phyloP scores from a whole-genome alignment of 1,140 invertebrate species.

The Ylistrum balloti region DNA sequence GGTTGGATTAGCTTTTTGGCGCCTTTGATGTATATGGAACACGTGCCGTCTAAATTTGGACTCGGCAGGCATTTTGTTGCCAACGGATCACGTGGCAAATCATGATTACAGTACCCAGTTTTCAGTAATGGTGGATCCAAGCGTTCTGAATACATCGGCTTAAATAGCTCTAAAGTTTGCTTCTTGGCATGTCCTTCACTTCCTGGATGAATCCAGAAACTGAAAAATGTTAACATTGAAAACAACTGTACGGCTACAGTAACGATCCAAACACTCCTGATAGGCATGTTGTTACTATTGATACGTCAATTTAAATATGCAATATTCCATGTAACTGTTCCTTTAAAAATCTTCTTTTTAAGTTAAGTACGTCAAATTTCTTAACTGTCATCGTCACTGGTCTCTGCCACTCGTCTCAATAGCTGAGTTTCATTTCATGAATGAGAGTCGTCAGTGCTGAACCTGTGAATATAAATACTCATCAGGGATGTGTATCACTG shows the following conservation, averaged over 20 bases:
- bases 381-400: not conserved
- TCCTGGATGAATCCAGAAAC: slow-evolving; percentile 56
- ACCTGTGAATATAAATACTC: not conserved
- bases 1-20: slow-evolving; percentile 48
- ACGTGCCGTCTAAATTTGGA: slow-evolving; percentile 11
- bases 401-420: not conserved
- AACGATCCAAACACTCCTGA: not conserved
- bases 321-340: not conserved
- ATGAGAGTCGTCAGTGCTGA: not conserved
- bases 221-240: slow-evolving; percentile 56
- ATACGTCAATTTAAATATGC: not conserved
- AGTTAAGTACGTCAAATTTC: not conserved
- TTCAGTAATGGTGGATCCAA: not conserved
- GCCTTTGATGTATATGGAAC: slow-evolving; percentile 61
- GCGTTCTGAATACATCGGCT: not conserved
- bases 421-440: not conserved
- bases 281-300: not conserved
- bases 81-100: slow-evolving; percentile 52
- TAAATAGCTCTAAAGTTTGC: not conserved
- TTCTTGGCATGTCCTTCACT: not conserved
- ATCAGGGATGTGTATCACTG: not conserved
- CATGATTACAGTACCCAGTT: not conserved
- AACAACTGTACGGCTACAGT: slow-evolving; percentile 46
- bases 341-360: not conserved
- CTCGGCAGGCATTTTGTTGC: slow-evolving; percentile 56